phyloP scores from a whole-genome alignment of 2,797 vertebrate species.

The Distichodus sexfasciatus region DNA sequence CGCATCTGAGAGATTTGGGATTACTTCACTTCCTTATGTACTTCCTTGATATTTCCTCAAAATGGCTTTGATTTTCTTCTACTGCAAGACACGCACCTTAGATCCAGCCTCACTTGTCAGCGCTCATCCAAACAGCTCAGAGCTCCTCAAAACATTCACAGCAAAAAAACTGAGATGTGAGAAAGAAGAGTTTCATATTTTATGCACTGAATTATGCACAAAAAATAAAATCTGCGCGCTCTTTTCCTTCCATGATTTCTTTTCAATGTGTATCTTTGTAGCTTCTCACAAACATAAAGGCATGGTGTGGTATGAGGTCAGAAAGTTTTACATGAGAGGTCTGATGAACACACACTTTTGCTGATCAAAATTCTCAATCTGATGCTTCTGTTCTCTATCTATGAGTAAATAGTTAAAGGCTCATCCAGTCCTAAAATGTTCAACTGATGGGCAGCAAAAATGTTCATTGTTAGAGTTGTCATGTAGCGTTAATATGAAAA shows the following conservation, averaged over 20 bases:
- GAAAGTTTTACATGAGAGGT: too few relatives aligned
- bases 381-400: too few relatives aligned
- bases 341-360: too few relatives aligned
- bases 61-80: not conserved
- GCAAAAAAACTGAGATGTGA: constrained; percentile 8
- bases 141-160: not conserved
- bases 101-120: constrained; percentile 22
- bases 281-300: constrained; percentile 13
- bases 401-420: too few relatives aligned
- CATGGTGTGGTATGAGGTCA: too few relatives aligned
- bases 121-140: not conserved
- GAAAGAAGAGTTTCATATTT: not conserved
- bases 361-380: too few relatives aligned
- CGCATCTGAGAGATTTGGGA: not conserved
- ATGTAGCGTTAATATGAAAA: too few relatives aligned
- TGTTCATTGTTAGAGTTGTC: too few relatives aligned
- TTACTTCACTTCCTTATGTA: not conserved
- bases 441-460: too few relatives aligned
- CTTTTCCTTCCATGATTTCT: constrained; percentile 27
- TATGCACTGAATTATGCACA: constrained; percentile 32
- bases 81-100: not conserved
- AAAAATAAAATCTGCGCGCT: constrained; percentile 1
- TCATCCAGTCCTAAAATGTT: too few relatives aligned
- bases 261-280: not conserved
- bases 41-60: not conserved